These are phyloP conservation scores for Chlorops oryzae DNA, from an alignment of 1,140 invertebrate genomes.

Conservation along the genomic window DNA sequence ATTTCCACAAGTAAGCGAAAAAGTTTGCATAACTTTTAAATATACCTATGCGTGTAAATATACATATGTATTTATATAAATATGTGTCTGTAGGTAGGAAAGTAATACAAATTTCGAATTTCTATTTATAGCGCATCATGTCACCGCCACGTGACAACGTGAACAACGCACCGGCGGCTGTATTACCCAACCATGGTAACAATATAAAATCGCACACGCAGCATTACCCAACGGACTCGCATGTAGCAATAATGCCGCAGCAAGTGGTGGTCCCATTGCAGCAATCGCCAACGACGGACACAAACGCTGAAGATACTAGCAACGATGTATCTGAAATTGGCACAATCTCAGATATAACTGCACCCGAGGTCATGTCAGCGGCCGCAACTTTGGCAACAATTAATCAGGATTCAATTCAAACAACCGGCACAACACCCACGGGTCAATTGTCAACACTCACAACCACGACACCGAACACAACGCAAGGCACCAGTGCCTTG, in stretches of 20 bases:
- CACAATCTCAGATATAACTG: constrained; percentile 44
- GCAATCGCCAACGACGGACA: constrained; percentile 26
- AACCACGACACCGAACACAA: neutral
- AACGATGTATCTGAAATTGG: constrained; percentile 47
- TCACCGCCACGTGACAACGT: constrained; percentile 32
- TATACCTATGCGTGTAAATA: no score
- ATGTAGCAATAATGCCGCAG: neutral
- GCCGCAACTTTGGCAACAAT: constrained; percentile 2
- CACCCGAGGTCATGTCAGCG: constrained; percentile 23
- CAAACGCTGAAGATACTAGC: constrained; percentile 45
- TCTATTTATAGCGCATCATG: constrained; percentile 32
- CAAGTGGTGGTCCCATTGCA: no score
- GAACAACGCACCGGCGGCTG: constrained; percentile 26
- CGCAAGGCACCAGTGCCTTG: constrained; percentile 5
- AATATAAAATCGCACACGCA: constrained; percentile 17
- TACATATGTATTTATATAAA: no score
- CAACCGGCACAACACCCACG: neutral
- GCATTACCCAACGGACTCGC: no score
- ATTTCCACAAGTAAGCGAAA: constrained; percentile 56
- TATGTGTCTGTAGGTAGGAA: no score
- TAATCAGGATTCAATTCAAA: neutral
- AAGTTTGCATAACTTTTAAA: no score
- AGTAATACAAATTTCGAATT: no score
- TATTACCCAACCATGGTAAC: constrained; percentile 14
- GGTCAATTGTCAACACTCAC: constrained; percentile 7